Evolutionary conservation across 2,797 vertebrate species (phyloP).

Genomic region (Pygocentrus nattereri): DNA sequence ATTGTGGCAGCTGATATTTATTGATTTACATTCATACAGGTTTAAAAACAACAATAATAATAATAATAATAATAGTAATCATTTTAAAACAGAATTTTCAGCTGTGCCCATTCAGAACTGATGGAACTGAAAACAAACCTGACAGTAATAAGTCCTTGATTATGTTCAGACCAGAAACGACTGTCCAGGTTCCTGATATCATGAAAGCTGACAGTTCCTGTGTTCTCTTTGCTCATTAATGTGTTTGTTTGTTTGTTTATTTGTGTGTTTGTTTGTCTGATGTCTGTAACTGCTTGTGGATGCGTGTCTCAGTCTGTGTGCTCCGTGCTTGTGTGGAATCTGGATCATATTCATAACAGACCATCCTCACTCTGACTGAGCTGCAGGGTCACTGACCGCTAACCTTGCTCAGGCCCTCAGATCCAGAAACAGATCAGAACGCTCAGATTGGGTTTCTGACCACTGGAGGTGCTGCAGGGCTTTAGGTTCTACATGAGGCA

Average conservation of each 20-base stretch:
- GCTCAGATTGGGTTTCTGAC: neutral
- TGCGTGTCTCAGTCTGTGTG: neutral
- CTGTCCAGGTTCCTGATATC: neutral
- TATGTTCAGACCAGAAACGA: neutral
- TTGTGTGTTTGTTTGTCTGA: neutral
- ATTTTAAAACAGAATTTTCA: no score
- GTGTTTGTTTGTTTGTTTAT: neutral
- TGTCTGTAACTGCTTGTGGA: neutral
- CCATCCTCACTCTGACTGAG: neutral
- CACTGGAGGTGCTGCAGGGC: neutral
- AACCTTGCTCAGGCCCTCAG: neutral
- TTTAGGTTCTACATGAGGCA: neutral
- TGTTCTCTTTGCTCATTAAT: no score
- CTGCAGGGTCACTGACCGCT: neutral
- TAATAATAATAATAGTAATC: no score
- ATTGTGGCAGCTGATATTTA: no score
- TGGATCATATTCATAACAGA: slow-evolving; percentile 5
- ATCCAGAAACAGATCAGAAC: neutral
- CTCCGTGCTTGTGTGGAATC: neutral
- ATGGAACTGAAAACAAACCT: no score
- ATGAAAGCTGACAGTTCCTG: neutral
- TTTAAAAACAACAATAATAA: no score
- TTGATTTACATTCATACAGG: no score
- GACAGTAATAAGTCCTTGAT: neutral
- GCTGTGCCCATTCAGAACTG: neutral